Percentiles rank a stretch among this genome's conserved stretches.
Conservation (phyloP, 2,888 invertebrate species). For the Chrysolina oricalcia region DNA sequence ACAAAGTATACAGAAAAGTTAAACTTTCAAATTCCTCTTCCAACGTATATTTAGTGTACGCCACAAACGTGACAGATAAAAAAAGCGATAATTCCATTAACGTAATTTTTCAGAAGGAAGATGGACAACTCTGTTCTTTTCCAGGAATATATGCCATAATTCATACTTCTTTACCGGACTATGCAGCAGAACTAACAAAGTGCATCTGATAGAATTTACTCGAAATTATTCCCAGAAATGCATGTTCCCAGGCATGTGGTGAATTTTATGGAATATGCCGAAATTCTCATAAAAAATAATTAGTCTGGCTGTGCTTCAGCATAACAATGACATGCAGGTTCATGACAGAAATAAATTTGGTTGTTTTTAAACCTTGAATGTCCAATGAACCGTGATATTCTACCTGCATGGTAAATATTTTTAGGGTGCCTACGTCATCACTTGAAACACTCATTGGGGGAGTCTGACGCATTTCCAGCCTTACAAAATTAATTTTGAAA, state of each 20-base stretch:
- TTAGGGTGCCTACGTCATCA: not conserved
- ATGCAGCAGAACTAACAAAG: not conserved
- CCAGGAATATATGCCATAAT: too few relatives aligned
- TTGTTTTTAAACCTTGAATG: conserved; percentile 23
- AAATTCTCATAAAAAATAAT: conserved; percentile 12
- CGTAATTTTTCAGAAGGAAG: too few relatives aligned
- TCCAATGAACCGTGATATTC: conserved; percentile 2
- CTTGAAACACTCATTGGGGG: not conserved
- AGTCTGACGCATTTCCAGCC: too few relatives aligned
- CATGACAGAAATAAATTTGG: conserved; percentile 7
- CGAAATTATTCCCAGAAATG: conserved; percentile 8
- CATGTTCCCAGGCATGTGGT: not conserved
- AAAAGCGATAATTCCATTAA: too few relatives aligned
- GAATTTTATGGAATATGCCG: conserved; percentile 8
- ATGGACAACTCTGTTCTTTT: too few relatives aligned
- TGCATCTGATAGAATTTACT: not conserved
- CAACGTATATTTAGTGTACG: too few relatives aligned
- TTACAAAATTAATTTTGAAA: not conserved
- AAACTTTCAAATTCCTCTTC: too few relatives aligned
- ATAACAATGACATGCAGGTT: conserved; percentile 8
- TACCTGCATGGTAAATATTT: conserved; percentile 3
- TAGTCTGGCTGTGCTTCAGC: not conserved
- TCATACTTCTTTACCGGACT: not conserved
- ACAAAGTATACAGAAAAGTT: too few relatives aligned
- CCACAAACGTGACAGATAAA: too few relatives aligned